Base-by-base conservation (phyloP, 2,113 vertebrate species). In the Theristicus caerulescens region DNA sequence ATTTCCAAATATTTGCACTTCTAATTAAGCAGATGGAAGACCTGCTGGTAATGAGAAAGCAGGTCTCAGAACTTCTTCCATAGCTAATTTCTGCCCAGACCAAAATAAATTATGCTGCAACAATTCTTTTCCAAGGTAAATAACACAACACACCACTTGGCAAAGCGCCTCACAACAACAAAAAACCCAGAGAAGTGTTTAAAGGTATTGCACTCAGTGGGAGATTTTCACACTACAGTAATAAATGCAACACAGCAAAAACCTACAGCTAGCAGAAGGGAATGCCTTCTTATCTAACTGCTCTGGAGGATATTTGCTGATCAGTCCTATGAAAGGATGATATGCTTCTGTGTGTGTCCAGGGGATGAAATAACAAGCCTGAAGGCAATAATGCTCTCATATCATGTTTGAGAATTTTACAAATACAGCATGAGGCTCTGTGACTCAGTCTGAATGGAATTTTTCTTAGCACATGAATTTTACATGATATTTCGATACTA, bases 11-110 rank as follows among this genome's bases (percentile, higher is more conserved):
- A 97, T 97, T 98, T 98, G 98, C 97, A 97, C 97, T 97, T 98
- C 96, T 97, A 98, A 98, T 98, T 98, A 98, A 97, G 94, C 96
- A 97, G 97, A 98, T 98, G 98, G 98, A 97, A 96, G 93, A 93
- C 95, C 94, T 97, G 97, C 96, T 98, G 91, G 88, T 94, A 94
- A 94, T 96, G 97, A 97, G 97, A 95, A 94, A 97, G 93, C 94
- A 86, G 96, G 96, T 90, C 94, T 92, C 92, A 94, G 96, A 96
- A 97, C 97, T 98, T 98, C 97, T 95, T 97, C 97, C 96, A 97
- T 91, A 95, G 86, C 93, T 97, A 96, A 97, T 93, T 98, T 97
- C 87, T 95, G 94, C 79, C 82, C 94, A 94, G 91, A 95, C 88
- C 82, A 87, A 95, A 94, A 95, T 95, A 89, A 95, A 98, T 98